These are phyloP conservation scores for Bombus cullumanus DNA, from an alignment of 1,140 invertebrate genomes.

Conservation along the genomic window DNA sequence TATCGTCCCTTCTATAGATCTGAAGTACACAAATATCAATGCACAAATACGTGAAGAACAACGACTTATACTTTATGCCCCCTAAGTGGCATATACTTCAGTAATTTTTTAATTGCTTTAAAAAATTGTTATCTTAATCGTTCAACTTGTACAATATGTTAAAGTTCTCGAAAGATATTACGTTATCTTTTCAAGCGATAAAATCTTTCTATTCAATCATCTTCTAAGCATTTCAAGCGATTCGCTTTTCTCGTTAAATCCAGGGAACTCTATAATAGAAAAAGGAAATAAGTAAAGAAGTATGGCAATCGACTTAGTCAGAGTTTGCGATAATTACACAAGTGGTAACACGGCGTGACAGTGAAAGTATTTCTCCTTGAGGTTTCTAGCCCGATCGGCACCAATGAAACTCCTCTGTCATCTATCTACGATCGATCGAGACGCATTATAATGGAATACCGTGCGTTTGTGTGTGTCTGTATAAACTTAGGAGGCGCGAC, in stretches of 20 bases:
- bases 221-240: background rate
- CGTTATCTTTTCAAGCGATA: background rate
- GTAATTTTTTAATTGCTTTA: background rate
- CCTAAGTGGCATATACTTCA: background rate
- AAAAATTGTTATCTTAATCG: background rate
- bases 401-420: background rate
- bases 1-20: too few relatives aligned
- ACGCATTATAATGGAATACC: conserved; percentile 33
- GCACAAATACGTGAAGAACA: background rate
- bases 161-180: background rate
- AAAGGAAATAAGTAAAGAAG: background rate
- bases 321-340: conserved; percentile 58
- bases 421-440: background rate
- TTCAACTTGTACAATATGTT: background rate
- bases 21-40: too few relatives aligned
- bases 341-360: conserved; percentile 71
- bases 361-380: conserved; percentile 82
- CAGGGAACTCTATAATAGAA: background rate
- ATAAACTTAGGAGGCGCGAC: background rate
- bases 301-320: background rate
- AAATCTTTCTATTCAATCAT: background rate
- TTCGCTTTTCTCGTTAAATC: background rate
- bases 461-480: background rate
- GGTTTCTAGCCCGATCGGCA: conserved; percentile 70
- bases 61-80: background rate